A percentile compares a stretch with the other conserved stretches of the same genome.
Evolutionary conservation across 2,797 vertebrate species (phyloP).

Genomic region (Lateolabrax maculatus): DNA sequence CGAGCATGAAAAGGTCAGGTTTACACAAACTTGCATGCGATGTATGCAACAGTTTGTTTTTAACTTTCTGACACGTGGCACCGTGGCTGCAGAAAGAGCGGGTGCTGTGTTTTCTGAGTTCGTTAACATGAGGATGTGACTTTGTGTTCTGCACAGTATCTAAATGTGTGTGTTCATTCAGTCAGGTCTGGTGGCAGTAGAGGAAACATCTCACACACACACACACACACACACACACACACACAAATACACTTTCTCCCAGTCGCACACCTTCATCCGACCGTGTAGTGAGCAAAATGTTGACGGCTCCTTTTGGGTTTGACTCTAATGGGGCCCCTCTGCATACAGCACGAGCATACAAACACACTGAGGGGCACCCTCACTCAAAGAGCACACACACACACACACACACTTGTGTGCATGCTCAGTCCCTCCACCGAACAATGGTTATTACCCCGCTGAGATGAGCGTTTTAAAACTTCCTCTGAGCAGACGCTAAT

Average conservation of each 20-base stretch:
- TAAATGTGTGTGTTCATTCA: constrained; percentile 7
- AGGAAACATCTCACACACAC: neutral
- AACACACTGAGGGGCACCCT: neutral
- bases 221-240: too few species aligned
- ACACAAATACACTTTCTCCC: too few species aligned
- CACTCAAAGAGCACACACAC: neutral
- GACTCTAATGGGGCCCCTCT: constrained; percentile 6
- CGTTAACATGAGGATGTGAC: neutral
- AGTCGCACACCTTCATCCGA: constrained; percentile 28
- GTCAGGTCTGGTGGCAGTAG: constrained; percentile 3
- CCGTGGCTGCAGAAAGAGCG: neutral
- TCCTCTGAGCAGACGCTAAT: constrained; percentile 31
- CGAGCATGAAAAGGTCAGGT: constrained; percentile 43
- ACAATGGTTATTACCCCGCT: neutral
- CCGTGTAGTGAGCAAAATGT: constrained; percentile 11
- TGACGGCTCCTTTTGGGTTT: constrained; percentile 31
- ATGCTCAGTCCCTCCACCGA: neutral
- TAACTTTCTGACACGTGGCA: neutral
- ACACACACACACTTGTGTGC: neutral
- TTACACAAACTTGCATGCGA: constrained; percentile 18
- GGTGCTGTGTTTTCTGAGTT: neutral
- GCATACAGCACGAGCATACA: constrained; percentile 1
- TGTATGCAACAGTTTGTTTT: constrained; percentile 14
- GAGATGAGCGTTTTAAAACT: constrained; percentile 24
- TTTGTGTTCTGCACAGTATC: neutral